Percentiles rank a stretch among this genome's conserved stretches.
Evolutionary conservation across 2,888 invertebrate species (phyloP).

Genomic region (Ephialtes manifestator): DNA sequence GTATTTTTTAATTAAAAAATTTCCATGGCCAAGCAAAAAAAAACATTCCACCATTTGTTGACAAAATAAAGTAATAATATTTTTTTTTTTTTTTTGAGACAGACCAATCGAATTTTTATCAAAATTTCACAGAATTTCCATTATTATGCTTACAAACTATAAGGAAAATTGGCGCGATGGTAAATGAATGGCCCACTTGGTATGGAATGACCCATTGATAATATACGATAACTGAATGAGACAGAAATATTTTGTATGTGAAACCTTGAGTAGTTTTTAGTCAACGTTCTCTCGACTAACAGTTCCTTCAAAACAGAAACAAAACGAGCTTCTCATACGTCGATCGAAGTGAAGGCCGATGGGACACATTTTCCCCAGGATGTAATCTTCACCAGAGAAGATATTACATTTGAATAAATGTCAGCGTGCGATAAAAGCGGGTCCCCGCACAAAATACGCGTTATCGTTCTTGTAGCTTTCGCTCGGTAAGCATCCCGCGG

Average conservation of each 20-base stretch:
- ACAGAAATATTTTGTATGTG: neutral
- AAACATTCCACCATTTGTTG: too few relatives aligned
- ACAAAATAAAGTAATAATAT: too few relatives aligned
- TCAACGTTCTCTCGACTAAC: neutral
- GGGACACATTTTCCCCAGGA: slow-evolving; percentile 83
- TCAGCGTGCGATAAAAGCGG: slow-evolving; percentile 82
- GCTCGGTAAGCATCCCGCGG: slow-evolving; percentile 82
- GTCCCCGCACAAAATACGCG: slow-evolving; percentile 70
- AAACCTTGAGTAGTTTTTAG: neutral
- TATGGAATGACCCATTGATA: too few relatives aligned
- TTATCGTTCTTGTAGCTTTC: slow-evolving; percentile 76
- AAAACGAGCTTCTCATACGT: slow-evolving; percentile 30
- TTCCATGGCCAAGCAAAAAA: too few relatives aligned
- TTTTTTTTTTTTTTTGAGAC: too few relatives aligned
- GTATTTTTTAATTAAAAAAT: too few relatives aligned
- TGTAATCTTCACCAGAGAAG: slow-evolving; percentile 84
- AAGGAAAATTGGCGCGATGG: too few relatives aligned
- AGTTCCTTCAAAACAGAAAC: slow-evolving; percentile 17
- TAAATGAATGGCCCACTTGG: too few relatives aligned
- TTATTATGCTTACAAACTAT: too few relatives aligned
- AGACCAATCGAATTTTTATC: too few relatives aligned
- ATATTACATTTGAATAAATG: slow-evolving; percentile 86
- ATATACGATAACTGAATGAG: neutral
- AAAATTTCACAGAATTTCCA: too few relatives aligned
- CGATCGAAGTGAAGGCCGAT: slow-evolving; percentile 72